Base-by-base conservation (phyloP, 2,113 vertebrate species). In the Dendrocopos noguchii region DNA sequence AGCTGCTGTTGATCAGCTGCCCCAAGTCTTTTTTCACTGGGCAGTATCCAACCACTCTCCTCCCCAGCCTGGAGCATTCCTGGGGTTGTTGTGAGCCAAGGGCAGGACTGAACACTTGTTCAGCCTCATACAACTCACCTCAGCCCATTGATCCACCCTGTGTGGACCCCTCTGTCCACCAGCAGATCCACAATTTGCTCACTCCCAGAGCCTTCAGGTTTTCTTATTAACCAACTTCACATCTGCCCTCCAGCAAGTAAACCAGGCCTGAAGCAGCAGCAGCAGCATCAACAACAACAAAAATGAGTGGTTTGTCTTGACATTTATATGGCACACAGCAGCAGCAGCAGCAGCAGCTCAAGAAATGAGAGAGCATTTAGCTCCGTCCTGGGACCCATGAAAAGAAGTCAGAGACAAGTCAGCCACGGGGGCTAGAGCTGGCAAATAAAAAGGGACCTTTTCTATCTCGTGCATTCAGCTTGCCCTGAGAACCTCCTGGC, bases 391-490 rank as follows among this genome's bases (percentile, higher is more conserved):
- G 79, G 91, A 17, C 93, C 85, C 7, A 1, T 78, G 47, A 95
- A 93, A 61, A 53, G 75, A 65, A 88, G 82, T 29, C 80, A 6
- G 75, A 76, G 91, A 82, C 87, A 61, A 61, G 50, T 27, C 87
- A 63, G 71, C 42, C 81, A 64, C 50, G 78, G 93, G 76, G 76
- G 12, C 42, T 36, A 60, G 59, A 0, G 14, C 71, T 18, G 81
- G 79, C 46, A 84, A 91, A 88, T 52, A 68, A 81, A 72, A 68
- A 13, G 7, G 29, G 44, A 73, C 52, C 4, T 88, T 91, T 72
- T 44, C 82, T 93, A 90, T 75, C 93, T 94, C 12, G 75, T 8
- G 27, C 75, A 34, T 90, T 95, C 87, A 88, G 7, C 14, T 63
- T 68, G 66, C 44, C 4, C 36, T 4, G 66, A 19, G 76, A 81